Evolutionary conservation across 2,797 vertebrate genomes (phyloP).

Genomic region (Galaxias olidus): DNA sequence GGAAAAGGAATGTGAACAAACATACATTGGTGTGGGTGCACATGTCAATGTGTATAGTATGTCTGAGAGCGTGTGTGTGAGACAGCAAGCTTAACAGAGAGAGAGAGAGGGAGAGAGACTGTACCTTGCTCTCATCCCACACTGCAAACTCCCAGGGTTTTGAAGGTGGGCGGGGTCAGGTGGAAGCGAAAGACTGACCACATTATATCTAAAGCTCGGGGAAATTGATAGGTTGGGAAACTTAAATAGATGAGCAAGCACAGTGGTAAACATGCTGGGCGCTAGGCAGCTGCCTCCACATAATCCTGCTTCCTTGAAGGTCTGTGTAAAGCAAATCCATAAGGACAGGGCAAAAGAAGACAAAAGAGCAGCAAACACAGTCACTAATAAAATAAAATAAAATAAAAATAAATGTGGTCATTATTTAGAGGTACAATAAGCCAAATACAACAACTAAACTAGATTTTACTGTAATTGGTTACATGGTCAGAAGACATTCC

Average conservation of each 20-base stretch:
- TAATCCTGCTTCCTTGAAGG: constrained; percentile 41
- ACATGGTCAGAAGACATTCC: too few species aligned
- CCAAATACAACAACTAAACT: too few species aligned
- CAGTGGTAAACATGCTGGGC: constrained; percentile 69
- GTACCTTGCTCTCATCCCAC: background rate
- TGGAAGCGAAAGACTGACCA: constrained; percentile 66
- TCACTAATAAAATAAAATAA: constrained; percentile 13
- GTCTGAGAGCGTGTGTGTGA: background rate
- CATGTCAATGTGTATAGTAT: background rate
- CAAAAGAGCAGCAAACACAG: constrained; percentile 11
- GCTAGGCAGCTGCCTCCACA: constrained; percentile 52
- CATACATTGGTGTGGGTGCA: background rate
- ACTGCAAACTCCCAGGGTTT: constrained; percentile 31
- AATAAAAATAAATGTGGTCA: constrained; percentile 13
- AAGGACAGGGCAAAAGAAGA: constrained; percentile 30
- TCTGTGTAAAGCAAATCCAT: constrained; percentile 44
- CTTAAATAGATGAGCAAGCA: constrained; percentile 66
- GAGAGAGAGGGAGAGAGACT: constrained; percentile 1
- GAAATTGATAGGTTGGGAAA: constrained; percentile 71
- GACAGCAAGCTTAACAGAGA: background rate
- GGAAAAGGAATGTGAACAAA: constrained; percentile 6
- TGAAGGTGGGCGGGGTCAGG: constrained; percentile 68
- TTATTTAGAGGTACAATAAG: background rate
- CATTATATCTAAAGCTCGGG: constrained; percentile 67
- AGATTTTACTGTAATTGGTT: too few species aligned